A percentile compares a stretch with the other conserved stretches of the same genome.
These are phyloP conservation scores for Aurelia sp. DNA, from an alignment of 30 jellyfish, hydroid and myxozoan genomes.

Conservation along the genomic window DNA sequence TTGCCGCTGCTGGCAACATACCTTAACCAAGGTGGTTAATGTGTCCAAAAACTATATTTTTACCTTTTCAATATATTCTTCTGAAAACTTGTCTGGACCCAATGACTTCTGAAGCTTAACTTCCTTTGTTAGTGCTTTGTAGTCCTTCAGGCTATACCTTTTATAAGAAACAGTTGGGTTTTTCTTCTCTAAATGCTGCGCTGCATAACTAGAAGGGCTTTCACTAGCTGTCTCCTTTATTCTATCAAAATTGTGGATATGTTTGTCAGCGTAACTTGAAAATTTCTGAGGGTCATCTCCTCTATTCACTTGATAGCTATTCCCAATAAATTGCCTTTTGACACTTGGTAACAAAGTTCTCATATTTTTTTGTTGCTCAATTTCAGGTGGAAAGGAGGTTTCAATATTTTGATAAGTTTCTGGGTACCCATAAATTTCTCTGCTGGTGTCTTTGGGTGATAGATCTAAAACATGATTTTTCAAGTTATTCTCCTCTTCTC, in stretches of 20 bases:
- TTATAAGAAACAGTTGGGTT: slow-evolving; percentile 32
- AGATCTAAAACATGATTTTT: slow-evolving; percentile 30
- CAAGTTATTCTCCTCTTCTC: slow-evolving; percentile 52
- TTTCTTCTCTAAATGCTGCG: slow-evolving; percentile 61
- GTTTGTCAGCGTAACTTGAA: slow-evolving; percentile 56
- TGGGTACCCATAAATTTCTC: not conserved
- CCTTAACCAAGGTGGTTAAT: too few relatives aligned
- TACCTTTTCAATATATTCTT: slow-evolving; percentile 55
- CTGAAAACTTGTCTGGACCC: slow-evolving; percentile 66
- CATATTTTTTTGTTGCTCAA: too few relatives aligned
- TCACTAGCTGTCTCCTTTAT: not conserved
- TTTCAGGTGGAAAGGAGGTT: not conserved
- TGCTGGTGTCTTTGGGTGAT: slow-evolving; percentile 13
- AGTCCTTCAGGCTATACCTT: slow-evolving; percentile 57
- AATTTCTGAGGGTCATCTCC: slow-evolving; percentile 16
- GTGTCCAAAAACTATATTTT: too few relatives aligned
- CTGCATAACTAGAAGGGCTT: slow-evolving; percentile 10
- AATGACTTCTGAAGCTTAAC: slow-evolving; percentile 55
- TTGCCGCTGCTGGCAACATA: too few relatives aligned
- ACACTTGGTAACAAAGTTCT: not conserved
- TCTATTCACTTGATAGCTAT: not conserved
- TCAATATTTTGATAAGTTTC: slow-evolving; percentile 1
- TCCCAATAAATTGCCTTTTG: not conserved
- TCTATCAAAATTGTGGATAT: not conserved
- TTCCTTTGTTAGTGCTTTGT: slow-evolving; percentile 44